Conservation (phyloP, 2,888 invertebrate species). For the Orgyia antiqua region DNA sequence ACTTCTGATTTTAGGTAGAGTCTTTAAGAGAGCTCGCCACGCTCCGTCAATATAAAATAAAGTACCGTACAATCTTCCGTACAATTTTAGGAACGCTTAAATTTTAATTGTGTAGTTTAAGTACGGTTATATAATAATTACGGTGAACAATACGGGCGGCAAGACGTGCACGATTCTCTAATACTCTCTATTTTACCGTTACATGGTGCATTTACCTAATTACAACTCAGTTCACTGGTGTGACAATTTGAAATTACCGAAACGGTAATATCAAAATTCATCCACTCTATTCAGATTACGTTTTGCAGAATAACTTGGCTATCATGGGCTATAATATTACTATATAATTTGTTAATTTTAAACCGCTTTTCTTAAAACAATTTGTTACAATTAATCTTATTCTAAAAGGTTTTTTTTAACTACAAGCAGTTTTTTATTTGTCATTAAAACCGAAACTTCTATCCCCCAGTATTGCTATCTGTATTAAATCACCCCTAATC, state of each 20-base stretch:
- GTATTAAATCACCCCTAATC: too few relatives aligned
- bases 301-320: slow-evolving; percentile 37
- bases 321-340: slow-evolving; percentile 35
- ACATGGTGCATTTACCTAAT: slow-evolving; percentile 74
- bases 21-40: slow-evolving; percentile 45
- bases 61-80: slow-evolving; percentile 55
- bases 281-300: slow-evolving; percentile 45
- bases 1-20: slow-evolving; percentile 44
- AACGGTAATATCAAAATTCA: slow-evolving; percentile 55
- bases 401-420: too few relatives aligned
- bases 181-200: slow-evolving; percentile 46
- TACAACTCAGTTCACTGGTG: slow-evolving; percentile 64
- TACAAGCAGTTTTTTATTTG: too few relatives aligned
- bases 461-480: too few relatives aligned
- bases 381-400: too few relatives aligned
- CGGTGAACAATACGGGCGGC: slow-evolving; percentile 60
- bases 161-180: slow-evolving; percentile 31
- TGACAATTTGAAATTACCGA: slow-evolving; percentile 65
- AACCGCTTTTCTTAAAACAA: too few relatives aligned
- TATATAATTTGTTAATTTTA: too few relatives aligned
- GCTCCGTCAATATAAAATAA: slow-evolving; percentile 59
- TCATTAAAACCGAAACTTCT: too few relatives aligned
- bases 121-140: slow-evolving; percentile 73
- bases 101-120: slow-evolving; percentile 75
- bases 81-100: slow-evolving; percentile 71